Evolutionary conservation across 1,140 invertebrate genomes (phyloP).

Genomic region (Ostrea edulis): DNA sequence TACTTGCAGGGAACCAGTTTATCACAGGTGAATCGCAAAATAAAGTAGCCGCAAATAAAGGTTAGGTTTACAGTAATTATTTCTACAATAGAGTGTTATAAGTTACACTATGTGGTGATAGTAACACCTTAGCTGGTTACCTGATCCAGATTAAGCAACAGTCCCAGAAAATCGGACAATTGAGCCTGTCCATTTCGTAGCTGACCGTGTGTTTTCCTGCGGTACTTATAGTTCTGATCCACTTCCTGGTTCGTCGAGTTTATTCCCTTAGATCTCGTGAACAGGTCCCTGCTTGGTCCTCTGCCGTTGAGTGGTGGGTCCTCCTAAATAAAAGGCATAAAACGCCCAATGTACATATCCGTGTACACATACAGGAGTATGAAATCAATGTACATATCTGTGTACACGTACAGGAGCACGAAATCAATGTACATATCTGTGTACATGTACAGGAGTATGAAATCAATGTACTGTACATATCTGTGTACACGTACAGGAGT

Average conservation of each 20-base stretch:
- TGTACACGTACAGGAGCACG: not conserved
- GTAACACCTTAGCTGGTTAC: not conserved
- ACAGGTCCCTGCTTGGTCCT: not conserved
- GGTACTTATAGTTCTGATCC: slow-evolving; percentile 41
- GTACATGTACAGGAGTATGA: too few species aligned
- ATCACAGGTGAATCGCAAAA: too few species aligned
- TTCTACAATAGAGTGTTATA: too few species aligned
- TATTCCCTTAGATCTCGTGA: not conserved
- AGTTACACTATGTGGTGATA: too few species aligned
- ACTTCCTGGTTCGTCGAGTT: not conserved
- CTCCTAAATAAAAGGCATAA: not conserved
- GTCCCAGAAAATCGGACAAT: slow-evolving; percentile 25
- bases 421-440: too few species aligned
- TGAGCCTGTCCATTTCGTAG: not conserved
- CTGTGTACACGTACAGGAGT: too few species aligned
- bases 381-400: not conserved
- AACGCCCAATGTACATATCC: too few species aligned
- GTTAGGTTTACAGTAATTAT: too few species aligned
- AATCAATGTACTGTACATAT: too few species aligned
- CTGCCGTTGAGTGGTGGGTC: not conserved
- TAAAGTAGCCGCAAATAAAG: too few species aligned
- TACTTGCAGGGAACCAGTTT: too few species aligned
- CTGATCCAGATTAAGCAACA: slow-evolving; percentile 39
- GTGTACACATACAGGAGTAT: too few species aligned
- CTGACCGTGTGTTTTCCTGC: slow-evolving; percentile 46